Evolutionary conservation across 1,140 invertebrate species (phyloP).

Genomic region (Lysiphlebus fabarum): DNA sequence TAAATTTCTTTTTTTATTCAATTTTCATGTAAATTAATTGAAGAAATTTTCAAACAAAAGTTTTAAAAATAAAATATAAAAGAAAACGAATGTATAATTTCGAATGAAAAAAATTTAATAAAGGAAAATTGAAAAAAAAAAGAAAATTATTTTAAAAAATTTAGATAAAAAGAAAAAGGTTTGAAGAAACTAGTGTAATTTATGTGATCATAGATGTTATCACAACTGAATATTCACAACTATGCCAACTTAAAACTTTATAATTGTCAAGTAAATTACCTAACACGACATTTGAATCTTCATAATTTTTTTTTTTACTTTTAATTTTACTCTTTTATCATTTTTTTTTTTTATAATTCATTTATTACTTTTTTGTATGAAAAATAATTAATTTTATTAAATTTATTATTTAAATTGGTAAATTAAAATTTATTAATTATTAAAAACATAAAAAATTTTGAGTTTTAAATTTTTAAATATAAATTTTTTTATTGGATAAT

Average conservation of each 20-base stretch:
- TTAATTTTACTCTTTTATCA: not conserved
- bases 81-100: not conserved
- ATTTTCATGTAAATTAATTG: conserved; percentile 15
- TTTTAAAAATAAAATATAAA: not conserved
- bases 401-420: too few species aligned
- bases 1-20: not conserved
- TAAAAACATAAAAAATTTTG: too few species aligned
- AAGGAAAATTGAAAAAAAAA: not conserved
- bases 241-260: conserved; percentile 42
- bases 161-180: not conserved
- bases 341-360: too few species aligned
- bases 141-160: not conserved
- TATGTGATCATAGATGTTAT: conserved; percentile 47
- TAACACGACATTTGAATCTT: conserved; percentile 6
- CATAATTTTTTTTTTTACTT: not conserved
- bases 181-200: conserved; percentile 30
- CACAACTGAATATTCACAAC: conserved; percentile 46
- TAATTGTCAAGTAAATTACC: conserved; percentile 47
- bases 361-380: too few species aligned
- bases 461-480: too few species aligned
- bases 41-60: not conserved
- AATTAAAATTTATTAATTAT: too few species aligned
- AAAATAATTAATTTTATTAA: too few species aligned
- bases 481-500: too few species aligned
- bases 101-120: not conserved